Evolutionary conservation across 2,888 invertebrate genomes (phyloP).

Genomic region (Dasysyrphus tricinctus): DNA sequence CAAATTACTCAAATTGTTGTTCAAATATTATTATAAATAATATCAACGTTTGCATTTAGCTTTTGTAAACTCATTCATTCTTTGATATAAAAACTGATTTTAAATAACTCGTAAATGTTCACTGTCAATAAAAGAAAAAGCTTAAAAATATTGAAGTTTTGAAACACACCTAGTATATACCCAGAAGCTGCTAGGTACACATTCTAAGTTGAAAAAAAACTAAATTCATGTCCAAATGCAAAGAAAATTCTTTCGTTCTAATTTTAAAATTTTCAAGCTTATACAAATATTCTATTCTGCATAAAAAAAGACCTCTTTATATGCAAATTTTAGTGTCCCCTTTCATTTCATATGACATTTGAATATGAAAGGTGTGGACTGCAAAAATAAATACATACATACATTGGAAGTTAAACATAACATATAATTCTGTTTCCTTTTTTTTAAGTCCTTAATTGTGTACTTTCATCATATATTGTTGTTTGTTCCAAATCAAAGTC

Average conservation of each 20-base stretch:
- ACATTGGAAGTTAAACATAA: conserved; percentile 13
- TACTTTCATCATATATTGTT: conserved; percentile 29
- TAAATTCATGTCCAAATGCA: background rate
- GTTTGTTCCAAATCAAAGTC: conserved; percentile 49
- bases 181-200: too few relatives aligned
- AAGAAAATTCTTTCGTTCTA: background rate
- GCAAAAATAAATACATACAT: background rate
- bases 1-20: too few relatives aligned
- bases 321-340: background rate
- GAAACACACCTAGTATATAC: background rate
- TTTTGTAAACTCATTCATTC: too few relatives aligned
- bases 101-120: background rate
- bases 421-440: conserved; percentile 1
- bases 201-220: background rate
- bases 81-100: too few relatives aligned
- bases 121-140: too few relatives aligned
- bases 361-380: conserved; percentile 10
- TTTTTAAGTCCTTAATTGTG: conserved; percentile 11
- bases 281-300: background rate
- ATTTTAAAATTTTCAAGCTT: background rate
- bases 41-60: too few relatives aligned
- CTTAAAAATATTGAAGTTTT: background rate
- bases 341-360: conserved; percentile 3
- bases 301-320: background rate
- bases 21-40: too few relatives aligned